Base-by-base conservation (phyloP, 2,888 invertebrate genomes). In the Andrena flavipes region DNA sequence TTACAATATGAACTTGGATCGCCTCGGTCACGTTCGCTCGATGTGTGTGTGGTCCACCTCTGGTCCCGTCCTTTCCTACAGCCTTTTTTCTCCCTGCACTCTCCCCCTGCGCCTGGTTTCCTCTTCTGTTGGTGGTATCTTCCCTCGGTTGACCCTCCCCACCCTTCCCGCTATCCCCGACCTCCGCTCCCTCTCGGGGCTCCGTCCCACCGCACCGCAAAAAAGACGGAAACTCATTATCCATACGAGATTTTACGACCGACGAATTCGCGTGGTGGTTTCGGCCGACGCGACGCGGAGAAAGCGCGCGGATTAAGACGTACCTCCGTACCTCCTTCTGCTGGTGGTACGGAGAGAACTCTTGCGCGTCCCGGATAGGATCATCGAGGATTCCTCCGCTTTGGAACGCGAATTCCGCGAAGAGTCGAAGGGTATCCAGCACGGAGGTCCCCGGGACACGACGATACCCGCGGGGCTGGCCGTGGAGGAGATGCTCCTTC, bases 1-100 rank as follows among this genome's bases (percentile, higher is more conserved):
- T 93, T 92, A 93, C 93, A 93, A 93, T 93, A 92, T 92, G 91
- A 91, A 92, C 92, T 92, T 90, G 92, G 91, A 91, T 90, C 90
- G 91, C 91, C 92, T 92, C 91, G 92, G 93, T 93, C 93, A 93
- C 93, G 93, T 93, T 93, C 92, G 87, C 91, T 89, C 89, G 88
- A 89, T 73, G 80, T 92, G 91, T 92, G 91, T 91, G 93, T 93
- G 93, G 93, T 92, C 93, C 93, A 92, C 88, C 92, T 89, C 84
- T 86, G 87, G 86, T 90, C 89, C 81, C 85, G 65, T 83, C 83
- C 80, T 77, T 83, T 79, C 62, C 60, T 63, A 76, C 60, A 33
- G 10, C 68, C 77, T 87, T 85, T 86, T 85, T 82, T 85, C 78
- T 76, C 26, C 72, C 68, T 76, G 71, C 79, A 13, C 76, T 69